phyloP scores from a whole-genome alignment of 2,888 invertebrate genomes.

The Caenorhabditis doughertyi region DNA sequence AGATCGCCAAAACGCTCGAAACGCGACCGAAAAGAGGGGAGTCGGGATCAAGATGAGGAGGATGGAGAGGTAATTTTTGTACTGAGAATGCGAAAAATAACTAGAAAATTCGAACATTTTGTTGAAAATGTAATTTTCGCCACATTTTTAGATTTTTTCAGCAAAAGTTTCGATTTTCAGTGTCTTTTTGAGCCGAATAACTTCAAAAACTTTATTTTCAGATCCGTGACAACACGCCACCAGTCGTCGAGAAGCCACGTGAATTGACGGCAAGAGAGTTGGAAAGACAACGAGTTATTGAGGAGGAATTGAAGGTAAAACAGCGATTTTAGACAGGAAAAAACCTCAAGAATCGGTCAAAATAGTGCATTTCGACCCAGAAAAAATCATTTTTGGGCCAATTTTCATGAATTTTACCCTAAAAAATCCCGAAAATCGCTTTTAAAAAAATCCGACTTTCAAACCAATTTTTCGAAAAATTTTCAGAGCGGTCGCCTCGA shows the following conservation, averaged over 20 bases:
- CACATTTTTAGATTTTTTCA: too few species aligned
- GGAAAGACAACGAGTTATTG: slow-evolving; percentile 67
- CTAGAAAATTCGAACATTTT: too few species aligned
- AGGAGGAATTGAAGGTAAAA: slow-evolving; percentile 64
- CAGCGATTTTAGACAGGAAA: neutral
- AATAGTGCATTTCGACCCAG: neutral
- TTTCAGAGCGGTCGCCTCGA: slow-evolving; percentile 57
- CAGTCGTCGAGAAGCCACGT: slow-evolving; percentile 31
- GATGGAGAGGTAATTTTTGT: too few species aligned
- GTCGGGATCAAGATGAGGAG: slow-evolving; percentile 30
- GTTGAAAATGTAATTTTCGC: too few species aligned
- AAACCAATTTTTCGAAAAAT: neutral
- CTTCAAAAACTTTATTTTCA: too few species aligned
- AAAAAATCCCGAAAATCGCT: too few species aligned
- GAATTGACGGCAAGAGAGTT: slow-evolving; percentile 68
- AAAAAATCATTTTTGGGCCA: too few species aligned
- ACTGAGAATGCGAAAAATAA: too few species aligned
- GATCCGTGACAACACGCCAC: slow-evolving; percentile 53
- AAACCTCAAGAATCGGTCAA: neutral
- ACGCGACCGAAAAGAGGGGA: slow-evolving; percentile 36
- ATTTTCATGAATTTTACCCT: too few species aligned
- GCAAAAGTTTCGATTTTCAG: too few species aligned
- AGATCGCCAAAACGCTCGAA: slow-evolving; percentile 48
- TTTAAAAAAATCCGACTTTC: neutral
- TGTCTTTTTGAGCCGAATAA: too few species aligned